Evolutionary conservation across 2,797 vertebrate genomes (phyloP).

Genomic region (Podargus strigoides): DNA sequence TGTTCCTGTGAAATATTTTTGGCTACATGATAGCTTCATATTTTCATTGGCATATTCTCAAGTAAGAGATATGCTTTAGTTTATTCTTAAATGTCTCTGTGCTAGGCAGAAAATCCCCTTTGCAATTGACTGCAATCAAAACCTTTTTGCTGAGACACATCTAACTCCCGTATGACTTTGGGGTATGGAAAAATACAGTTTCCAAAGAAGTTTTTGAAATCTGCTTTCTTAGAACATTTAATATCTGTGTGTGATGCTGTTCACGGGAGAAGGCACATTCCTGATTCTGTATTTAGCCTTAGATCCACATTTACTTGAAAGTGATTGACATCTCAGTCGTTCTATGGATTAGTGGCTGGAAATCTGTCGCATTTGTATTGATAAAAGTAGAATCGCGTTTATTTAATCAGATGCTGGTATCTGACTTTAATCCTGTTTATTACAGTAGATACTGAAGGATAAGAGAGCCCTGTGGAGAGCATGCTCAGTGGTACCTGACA

Average conservation of each 20-base stretch:
- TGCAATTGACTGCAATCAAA: neutral
- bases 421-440: neutral
- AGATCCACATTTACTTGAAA: neutral
- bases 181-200: neutral
- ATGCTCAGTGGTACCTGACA: neutral
- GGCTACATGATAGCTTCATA: neutral
- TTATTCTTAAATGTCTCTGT: neutral
- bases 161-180: neutral
- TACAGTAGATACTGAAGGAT: neutral
- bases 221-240: neutral
- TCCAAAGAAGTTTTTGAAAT: conserved; percentile 5
- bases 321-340: neutral
- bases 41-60: conserved; percentile 4
- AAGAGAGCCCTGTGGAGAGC: neutral
- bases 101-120: neutral
- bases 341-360: neutral
- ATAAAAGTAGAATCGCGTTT: neutral
- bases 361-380: neutral
- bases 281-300: neutral
- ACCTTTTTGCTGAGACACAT: neutral
- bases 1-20: conserved; percentile 32
- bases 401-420: neutral
- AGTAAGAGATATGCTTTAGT: neutral
- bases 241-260: neutral
- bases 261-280: neutral